Evolutionary conservation across 2,797 vertebrate species (phyloP).

Genomic region (Anguilla anguilla): DNA sequence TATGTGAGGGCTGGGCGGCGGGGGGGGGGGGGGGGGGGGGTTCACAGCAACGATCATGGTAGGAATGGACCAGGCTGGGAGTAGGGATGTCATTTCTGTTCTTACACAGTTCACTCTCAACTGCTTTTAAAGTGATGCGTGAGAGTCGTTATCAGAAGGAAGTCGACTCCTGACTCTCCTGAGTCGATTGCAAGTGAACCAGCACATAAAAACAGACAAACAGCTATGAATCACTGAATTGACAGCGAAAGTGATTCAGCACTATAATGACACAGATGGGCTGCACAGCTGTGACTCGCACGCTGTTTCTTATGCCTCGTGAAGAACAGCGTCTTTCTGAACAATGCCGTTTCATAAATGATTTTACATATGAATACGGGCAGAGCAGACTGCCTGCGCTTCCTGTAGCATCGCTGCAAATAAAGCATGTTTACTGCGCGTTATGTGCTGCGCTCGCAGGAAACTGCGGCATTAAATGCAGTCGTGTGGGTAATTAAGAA

Average conservation of each 20-base stretch:
- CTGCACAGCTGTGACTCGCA: background rate
- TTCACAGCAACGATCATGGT: background rate
- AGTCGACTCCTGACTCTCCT: background rate
- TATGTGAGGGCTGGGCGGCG: no score
- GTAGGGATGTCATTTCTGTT: background rate
- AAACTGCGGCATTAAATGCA: background rate
- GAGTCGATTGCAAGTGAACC: background rate
- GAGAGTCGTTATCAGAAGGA: background rate
- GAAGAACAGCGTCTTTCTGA: background rate
- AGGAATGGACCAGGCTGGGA: background rate
- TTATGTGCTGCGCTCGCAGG: background rate
- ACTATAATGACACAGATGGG: background rate
- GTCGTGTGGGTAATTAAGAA: background rate
- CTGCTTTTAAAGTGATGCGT: background rate
- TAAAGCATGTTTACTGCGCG: background rate
- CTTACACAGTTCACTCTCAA: background rate
- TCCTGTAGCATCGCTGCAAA: background rate
- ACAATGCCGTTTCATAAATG: background rate
- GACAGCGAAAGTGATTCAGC: background rate
- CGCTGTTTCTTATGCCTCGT: no score
- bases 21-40: background rate
- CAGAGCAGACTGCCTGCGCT: background rate
- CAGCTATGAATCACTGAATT: background rate
- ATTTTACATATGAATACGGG: background rate
- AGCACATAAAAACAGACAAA: background rate